phyloP scores from a whole-genome alignment of 2,888 invertebrate species.

The Chloromyia formosa region DNA sequence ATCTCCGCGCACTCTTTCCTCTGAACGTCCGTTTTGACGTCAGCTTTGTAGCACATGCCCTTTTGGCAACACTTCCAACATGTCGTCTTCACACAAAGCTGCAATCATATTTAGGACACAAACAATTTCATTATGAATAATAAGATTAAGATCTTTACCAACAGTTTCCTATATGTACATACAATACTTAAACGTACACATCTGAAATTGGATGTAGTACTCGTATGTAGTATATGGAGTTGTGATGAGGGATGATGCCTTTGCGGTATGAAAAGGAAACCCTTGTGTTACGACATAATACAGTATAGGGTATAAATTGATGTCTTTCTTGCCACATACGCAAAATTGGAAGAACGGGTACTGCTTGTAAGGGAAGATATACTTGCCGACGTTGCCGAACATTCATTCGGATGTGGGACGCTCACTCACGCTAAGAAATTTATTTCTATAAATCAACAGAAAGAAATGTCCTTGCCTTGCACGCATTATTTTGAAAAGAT shows the following conservation, averaged over 20 bases:
- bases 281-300: neutral
- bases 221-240: no score
- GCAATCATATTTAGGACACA: conserved; percentile 18
- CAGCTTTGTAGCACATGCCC: no score
- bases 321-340: conserved; percentile 11
- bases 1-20: no score
- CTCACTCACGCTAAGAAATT: neutral
- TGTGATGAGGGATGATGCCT: neutral
- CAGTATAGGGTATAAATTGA: conserved; percentile 15
- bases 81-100: neutral
- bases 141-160: conserved; percentile 36
- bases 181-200: neutral
- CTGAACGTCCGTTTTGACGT: no score
- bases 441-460: conserved; percentile 17
- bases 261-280: conserved; percentile 18
- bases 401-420: neutral
- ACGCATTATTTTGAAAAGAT: neutral
- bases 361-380: neutral
- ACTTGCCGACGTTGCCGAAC: neutral
- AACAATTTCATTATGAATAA: conserved; percentile 40
- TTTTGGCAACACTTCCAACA: neutral
- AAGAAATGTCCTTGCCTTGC: neutral
- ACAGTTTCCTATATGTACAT: neutral
- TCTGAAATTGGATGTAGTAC: no score
- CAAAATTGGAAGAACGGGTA: neutral